Evolutionary conservation across 1,140 invertebrate genomes (phyloP).

Genomic region (Zaprionus gabonicus): DNA sequence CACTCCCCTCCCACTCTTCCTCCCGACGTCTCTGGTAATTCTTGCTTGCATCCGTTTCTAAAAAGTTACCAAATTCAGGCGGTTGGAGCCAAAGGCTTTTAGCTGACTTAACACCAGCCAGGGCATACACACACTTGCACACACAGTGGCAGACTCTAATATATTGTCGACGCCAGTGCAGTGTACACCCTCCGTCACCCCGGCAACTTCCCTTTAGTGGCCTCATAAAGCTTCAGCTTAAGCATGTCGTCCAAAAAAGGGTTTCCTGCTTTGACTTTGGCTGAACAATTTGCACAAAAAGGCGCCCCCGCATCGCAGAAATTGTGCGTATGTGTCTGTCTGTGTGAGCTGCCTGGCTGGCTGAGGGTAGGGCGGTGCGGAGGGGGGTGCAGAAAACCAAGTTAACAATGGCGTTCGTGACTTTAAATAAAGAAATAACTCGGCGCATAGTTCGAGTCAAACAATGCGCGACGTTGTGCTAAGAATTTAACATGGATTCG

Average conservation of each 20-base stretch:
- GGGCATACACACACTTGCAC: not conserved
- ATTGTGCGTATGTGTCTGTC: constrained; percentile 56
- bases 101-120: constrained; percentile 77
- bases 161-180: constrained; percentile 55
- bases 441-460: constrained; percentile 72
- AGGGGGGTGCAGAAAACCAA: constrained; percentile 46
- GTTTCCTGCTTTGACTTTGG: constrained; percentile 71
- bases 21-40: constrained; percentile 50
- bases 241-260: constrained; percentile 74
- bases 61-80: constrained; percentile 79
- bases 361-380: constrained; percentile 15
- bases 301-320: constrained; percentile 28
- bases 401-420: constrained; percentile 59
- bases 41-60: constrained; percentile 74
- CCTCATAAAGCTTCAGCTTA: constrained; percentile 77
- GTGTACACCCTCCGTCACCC: not conserved
- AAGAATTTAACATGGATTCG: constrained; percentile 67
- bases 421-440: constrained; percentile 83
- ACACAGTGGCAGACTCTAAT: constrained; percentile 53
- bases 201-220: constrained; percentile 56
- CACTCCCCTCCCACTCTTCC: no score
- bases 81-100: constrained; percentile 74
- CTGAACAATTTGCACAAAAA: constrained; percentile 68
- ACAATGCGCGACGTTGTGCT: constrained; percentile 72
- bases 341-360: constrained; percentile 2